phyloP scores from a whole-genome alignment of 2,888 invertebrate genomes.

The Ophion slaviceki region DNA sequence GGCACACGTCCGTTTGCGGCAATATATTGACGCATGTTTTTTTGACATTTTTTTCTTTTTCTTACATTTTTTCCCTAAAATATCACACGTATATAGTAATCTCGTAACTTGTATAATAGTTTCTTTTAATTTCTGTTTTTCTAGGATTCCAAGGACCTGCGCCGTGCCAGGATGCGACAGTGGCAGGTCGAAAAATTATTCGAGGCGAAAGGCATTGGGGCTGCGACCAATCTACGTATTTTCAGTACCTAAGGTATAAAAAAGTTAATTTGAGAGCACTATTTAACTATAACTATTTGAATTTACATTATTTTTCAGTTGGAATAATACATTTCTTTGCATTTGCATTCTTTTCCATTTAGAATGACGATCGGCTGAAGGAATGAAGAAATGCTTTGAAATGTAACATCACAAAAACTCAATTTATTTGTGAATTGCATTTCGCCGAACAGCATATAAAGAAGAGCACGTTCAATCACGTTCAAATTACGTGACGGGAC shows the following conservation, averaged over 20 bases:
- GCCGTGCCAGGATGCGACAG: constrained; percentile 5
- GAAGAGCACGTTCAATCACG: not conserved
- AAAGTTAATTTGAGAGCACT: not conserved
- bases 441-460: not conserved
- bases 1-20: not conserved
- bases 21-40: not conserved
- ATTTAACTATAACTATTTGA: not conserved
- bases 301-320: not conserved
- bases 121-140: not conserved
- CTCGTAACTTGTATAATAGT: not conserved
- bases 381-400: not conserved
- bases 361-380: not conserved
- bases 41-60: not conserved
- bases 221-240: constrained; percentile 6
- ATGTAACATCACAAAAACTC: not conserved
- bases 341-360: not conserved
- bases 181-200: not conserved
- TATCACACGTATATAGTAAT: not conserved
- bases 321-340: not conserved
- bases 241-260: not conserved
- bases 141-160: not conserved
- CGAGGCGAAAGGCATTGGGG: not conserved
- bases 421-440: constrained; percentile 4
- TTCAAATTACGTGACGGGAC: constrained; percentile 3
- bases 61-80: not conserved